Percentiles rank a stretch among this genome's conserved stretches.
Conservation (phyloP, 2,888 invertebrate genomes). For the Troides oblongomaculatus region DNA sequence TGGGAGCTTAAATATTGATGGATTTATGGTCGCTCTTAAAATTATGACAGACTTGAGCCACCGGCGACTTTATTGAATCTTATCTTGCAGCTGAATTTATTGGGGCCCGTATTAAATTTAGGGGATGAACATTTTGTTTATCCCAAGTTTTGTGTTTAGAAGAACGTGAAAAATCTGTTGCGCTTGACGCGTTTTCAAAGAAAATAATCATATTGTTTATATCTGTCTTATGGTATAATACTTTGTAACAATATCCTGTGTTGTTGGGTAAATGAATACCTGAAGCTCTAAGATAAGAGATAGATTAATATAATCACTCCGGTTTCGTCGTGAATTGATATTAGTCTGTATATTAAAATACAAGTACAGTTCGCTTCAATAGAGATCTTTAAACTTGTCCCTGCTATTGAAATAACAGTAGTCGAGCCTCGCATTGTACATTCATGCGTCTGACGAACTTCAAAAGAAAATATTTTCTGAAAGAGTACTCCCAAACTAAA, state of each 20-base stretch:
- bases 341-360: conserved; percentile 18
- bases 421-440: conserved; percentile 54
- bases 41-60: conserved; percentile 68
- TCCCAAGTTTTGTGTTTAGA: conserved; percentile 45
- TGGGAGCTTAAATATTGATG: conserved; percentile 76
- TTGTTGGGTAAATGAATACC: background rate
- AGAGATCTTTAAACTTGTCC: conserved; percentile 33
- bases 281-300: background rate
- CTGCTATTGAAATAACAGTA: conserved; percentile 37
- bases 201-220: background rate
- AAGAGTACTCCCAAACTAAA: conserved; percentile 73
- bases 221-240: background rate
- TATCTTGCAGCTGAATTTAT: conserved; percentile 68
- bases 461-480: conserved; percentile 73
- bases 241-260: background rate
- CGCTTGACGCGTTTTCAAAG: background rate
- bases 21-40: conserved; percentile 77
- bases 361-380: conserved; percentile 19
- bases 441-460: conserved; percentile 63
- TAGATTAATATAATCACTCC: conserved; percentile 2
- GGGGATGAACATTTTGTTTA: conserved; percentile 52
- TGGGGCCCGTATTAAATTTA: conserved; percentile 57
- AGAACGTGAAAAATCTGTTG: conserved; percentile 17
- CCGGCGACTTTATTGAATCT: conserved; percentile 72
- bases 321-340: conserved; percentile 5